A percentile compares a stretch with the other conserved stretches of the same genome.
phyloP scores from a whole-genome alignment of 1,140 invertebrate genomes.

The Agrypnia vestita region DNA sequence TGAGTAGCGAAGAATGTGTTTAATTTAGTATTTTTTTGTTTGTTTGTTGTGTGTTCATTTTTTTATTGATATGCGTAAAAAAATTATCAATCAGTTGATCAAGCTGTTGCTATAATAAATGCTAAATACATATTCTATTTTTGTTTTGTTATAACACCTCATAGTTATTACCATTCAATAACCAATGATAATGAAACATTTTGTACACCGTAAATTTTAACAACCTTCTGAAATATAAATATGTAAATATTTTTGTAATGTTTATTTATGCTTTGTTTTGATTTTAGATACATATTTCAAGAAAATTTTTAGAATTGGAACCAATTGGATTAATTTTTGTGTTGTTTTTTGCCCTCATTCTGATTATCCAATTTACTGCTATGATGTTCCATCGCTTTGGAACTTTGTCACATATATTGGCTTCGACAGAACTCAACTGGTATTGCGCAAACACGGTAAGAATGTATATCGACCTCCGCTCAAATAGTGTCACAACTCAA shows the following conservation, averaged over 20 bases:
- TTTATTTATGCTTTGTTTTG: constrained; percentile 25
- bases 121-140: not conserved
- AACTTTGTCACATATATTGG: constrained; percentile 97
- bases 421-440: constrained; percentile 94
- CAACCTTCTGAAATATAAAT: constrained; percentile 37
- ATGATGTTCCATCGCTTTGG: constrained; percentile 99
- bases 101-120: not conserved
- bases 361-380: constrained; percentile 96
- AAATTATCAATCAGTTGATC: too few species aligned
- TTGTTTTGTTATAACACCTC: not conserved
- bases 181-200: constrained; percentile 17
- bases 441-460: constrained; percentile 87
- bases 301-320: constrained; percentile 92
- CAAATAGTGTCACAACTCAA: too few species aligned
- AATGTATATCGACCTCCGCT: too few species aligned
- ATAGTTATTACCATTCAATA: not conserved
- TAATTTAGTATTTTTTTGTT: too few species aligned
- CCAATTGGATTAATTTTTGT: constrained; percentile 98
- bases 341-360: constrained; percentile 96
- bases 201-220: constrained; percentile 14
- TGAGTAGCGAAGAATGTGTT: not conserved
- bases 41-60: too few species aligned
- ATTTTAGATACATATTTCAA: constrained; percentile 86
- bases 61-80: not conserved
- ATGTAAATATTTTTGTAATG: not conserved